Base-by-base conservation (phyloP, 2,797 vertebrate genomes). In the Hippoglossus hippoglossus region DNA sequence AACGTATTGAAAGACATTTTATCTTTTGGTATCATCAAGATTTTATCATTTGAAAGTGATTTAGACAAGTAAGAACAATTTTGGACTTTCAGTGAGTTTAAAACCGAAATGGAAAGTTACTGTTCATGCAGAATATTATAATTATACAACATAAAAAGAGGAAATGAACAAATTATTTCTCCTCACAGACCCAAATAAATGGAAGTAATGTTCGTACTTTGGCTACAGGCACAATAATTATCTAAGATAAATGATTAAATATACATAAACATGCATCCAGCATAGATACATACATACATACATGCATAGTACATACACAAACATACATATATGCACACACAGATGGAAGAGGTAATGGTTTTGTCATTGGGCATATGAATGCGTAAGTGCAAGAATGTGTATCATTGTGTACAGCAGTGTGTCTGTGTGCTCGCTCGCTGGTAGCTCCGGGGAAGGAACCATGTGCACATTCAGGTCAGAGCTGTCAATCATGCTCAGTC, bases 381-480 rank as follows among this genome's bases (percentile, higher is more conserved):
- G 34, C 61, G 77, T 63, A 74, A 24, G 47, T 8, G 65, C 34
- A 71, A 69, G 21, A 73, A 62, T 80, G 50, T 72, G 67, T 81
- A 61, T 75, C 56, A 58, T 25, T 66, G 63, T 80, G 76, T 65
- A 21, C 8, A 55, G 63, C 18, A 16, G 21, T 67, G 24, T 79
- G 51, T 81, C 47, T 80, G 69, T 77, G 77, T 50, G 47, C 12
- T n/a, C 62, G 62, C 50, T 41, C 50, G 68, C 61, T 65, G 55
- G 34, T 90, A 85, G 86, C 91, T 91, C 25, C 25, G 80, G 87
- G 89, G 52, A 79, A 78, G 67, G 63, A 82, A 82, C 75, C 81
- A 84, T 85, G 82, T 92, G 90, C 85, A 91, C 89, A 92, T 91
- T 91, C 82, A 91, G 91, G 90, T 93, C 89, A 93, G 75, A 82